Base-by-base conservation (phyloP, 2,888 invertebrate species). In the Zygaena filipendulae region DNA sequence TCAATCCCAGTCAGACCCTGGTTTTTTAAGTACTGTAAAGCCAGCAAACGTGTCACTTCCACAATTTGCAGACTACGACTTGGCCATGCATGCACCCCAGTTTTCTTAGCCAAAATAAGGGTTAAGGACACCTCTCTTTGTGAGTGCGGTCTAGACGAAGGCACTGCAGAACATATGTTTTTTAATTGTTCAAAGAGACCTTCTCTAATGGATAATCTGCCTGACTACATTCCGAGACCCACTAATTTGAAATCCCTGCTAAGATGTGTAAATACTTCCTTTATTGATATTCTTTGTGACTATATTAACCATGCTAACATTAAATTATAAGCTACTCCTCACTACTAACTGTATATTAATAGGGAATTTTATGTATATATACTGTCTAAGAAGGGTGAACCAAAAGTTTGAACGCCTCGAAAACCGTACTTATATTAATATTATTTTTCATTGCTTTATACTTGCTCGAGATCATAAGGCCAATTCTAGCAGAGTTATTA, bases 71-170 rank as follows among this genome's bases (percentile, higher is more conserved):
- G 34, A 1, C 21, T 39, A 2, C 30, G 36, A 2, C 21, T 39
- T 8, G 34, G 30, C 6, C 39, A 36, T 14, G 11, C 6, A 3
- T 34, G 36, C 28, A 19, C 39, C 4, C 36, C 39, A 7, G 34
- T 36, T 5, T 25, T 25, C 13, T 16, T 34, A 1, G n/a, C 13
- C 11, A 39, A 36, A 21, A 21, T 39, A 11, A 25, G 32, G 14
- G 23, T 36, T 6, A 9, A 27, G 12, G 34, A 36, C 20, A 10
- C 19, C 12, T 34, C 36, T 3, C 10, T 39, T 3, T 39, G 36
- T 27, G 39, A 39, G 23, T 39, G 36, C 23, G 39, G 36, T 7
- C 20, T 36, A 2, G 32, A 33, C 3, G 32, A 36, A 7, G 32
- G 30, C 4, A 12, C 21, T 18, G 8, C 8, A 5, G 4, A 11